Evolutionary conservation across 92 coral and sea anemone species (phyloP).

Genomic region (Epizoanthus stellaris): DNA sequence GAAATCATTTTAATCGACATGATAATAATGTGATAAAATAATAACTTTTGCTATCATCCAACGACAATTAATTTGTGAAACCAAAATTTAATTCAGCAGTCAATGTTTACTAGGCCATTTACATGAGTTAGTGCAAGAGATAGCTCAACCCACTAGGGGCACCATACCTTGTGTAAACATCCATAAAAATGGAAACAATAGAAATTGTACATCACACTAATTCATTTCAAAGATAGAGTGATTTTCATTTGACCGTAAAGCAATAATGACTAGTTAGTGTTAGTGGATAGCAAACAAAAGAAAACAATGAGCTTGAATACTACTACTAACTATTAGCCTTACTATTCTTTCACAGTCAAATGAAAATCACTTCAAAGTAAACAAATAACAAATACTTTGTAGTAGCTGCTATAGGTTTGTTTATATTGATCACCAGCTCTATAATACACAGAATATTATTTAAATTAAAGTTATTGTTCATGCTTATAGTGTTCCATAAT

Average conservation of each 20-base stretch:
- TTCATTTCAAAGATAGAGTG: slow-evolving; percentile 29
- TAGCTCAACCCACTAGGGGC: slow-evolving; percentile 16
- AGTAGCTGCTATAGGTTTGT: slow-evolving; percentile 22
- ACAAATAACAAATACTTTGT: slow-evolving; percentile 13
- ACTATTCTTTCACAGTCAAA: slow-evolving; percentile 30
- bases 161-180: slow-evolving; percentile 11
- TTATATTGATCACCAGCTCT: slow-evolving; percentile 37
- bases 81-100: slow-evolving; percentile 16
- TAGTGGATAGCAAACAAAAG: slow-evolving; percentile 30
- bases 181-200: slow-evolving; percentile 14
- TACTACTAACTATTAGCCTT: slow-evolving; percentile 26
- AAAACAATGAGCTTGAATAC: slow-evolving; percentile 30
- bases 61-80: slow-evolving; percentile 7
- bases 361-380: slow-evolving; percentile 25
- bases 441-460: slow-evolving; percentile 25
- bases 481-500: slow-evolving; percentile 33
- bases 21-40: slow-evolving; percentile 8
- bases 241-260: slow-evolving; percentile 21
- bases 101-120: slow-evolving; percentile 14
- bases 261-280: slow-evolving; percentile 25
- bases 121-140: slow-evolving; percentile 15
- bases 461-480: slow-evolving; percentile 28
- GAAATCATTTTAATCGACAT: slow-evolving; percentile 1
- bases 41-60: slow-evolving; percentile 16
- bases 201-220: slow-evolving; percentile 18